Conservation (phyloP, 2,797 vertebrate genomes). For the Leptoclinus maculatus region DNA sequence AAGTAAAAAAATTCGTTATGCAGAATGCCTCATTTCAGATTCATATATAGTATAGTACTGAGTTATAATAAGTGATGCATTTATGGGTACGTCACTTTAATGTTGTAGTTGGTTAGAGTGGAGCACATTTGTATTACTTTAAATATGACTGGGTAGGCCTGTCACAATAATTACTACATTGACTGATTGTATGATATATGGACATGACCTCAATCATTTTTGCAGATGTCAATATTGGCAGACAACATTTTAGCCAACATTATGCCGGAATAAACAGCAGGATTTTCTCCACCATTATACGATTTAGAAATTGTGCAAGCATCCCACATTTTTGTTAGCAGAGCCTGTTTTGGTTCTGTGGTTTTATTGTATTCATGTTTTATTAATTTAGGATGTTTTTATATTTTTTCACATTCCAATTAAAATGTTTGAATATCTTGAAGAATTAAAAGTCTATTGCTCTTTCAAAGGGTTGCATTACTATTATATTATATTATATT, state of each 20-base stretch:
- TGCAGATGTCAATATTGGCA: too few species aligned
- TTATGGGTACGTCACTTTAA: not conserved
- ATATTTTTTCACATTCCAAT: not conserved
- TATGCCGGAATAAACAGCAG: too few species aligned
- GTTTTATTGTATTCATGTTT: not conserved
- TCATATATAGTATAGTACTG: not conserved
- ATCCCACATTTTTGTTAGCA: too few species aligned
- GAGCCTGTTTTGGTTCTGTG: not conserved
- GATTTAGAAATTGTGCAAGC: too few species aligned
- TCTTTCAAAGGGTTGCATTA: not conserved
- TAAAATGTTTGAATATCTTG: too few species aligned
- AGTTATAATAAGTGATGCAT: not conserved
- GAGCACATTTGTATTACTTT: not conserved
- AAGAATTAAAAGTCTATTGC: too few species aligned
- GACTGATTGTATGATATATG: too few species aligned
- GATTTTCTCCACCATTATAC: too few species aligned
- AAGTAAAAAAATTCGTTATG: not conserved
- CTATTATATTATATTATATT: not conserved
- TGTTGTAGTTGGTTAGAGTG: not conserved
- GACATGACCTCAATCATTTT: too few species aligned
- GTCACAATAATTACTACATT: too few species aligned
- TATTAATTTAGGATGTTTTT: not conserved
- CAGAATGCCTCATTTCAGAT: not conserved
- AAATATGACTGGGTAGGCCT: not conserved
- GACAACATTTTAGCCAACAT: too few species aligned